Evolutionary conservation across 2,113 vertebrate genomes (phyloP).

Genomic region (Ellobius talpinus): DNA sequence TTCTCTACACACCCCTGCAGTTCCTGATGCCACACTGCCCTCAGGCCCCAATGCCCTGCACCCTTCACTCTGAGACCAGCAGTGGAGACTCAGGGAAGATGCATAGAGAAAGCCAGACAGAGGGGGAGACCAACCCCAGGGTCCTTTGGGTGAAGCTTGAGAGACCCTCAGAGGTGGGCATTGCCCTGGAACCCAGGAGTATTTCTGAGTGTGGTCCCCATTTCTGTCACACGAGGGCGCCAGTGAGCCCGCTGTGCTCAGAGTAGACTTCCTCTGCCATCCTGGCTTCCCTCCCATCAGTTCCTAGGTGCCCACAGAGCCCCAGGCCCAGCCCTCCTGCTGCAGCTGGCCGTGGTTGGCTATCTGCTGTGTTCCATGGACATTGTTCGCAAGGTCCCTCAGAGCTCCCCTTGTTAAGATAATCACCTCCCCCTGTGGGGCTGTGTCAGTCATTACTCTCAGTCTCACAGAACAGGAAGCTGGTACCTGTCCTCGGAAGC

Average conservation of each 20-base stretch:
- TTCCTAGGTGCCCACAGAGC: not conserved
- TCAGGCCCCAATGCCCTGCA: not conserved
- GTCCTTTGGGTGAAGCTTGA: fast-evolving
- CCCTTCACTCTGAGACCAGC: not conserved
- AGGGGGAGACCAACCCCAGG: too few species aligned
- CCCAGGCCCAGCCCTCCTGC: not conserved
- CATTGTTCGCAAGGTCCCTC: not conserved
- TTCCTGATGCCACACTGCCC: not conserved
- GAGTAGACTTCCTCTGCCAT: not conserved
- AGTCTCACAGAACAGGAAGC: not conserved
- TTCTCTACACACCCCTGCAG: not conserved
- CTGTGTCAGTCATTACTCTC: fast-evolving
- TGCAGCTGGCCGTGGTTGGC: fast-evolving
- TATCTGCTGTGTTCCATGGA: not conserved
- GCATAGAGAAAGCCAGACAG: not conserved
- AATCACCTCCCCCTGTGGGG: not conserved
- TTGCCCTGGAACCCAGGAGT: not conserved
- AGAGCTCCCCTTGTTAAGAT: not conserved
- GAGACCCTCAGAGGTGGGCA: too few species aligned
- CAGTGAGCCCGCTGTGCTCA: not conserved
- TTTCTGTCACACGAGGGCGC: slow-evolving; percentile 35
- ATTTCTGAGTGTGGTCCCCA: not conserved
- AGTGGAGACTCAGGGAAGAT: not conserved
- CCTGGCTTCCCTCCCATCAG: not conserved
- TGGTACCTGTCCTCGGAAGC: not conserved